Evolutionary conservation across 2,113 vertebrate genomes (phyloP), one percentile per base, ranked within the genome.

Genomic region (Nycticebus coucang): DNA sequence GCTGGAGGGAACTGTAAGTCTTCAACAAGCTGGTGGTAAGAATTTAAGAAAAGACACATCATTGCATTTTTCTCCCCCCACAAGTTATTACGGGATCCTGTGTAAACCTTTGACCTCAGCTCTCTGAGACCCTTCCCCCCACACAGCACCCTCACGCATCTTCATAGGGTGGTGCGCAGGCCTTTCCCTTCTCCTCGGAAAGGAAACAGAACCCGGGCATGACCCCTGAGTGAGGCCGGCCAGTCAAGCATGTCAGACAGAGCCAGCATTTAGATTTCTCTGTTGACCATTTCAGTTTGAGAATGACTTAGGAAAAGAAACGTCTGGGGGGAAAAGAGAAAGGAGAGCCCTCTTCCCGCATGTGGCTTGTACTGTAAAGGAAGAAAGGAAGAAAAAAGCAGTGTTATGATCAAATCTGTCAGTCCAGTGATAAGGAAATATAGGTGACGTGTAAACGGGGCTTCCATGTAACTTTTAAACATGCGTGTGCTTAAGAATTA

Each of bases 391-490:
- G 18, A 21, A 22, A 21, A 74, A 80, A 71, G 35, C 30, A 71
- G 37, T 2, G 1, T 21, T 57, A 12, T n/a, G 37, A 72, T 2
- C 22, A 74, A 74, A 77, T 82, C 5, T 37, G 37, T 35, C 33
- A 68, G 92, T n/a, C 2, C 22, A 89, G 15, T 26, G 83, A 82
- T 87, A 92, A 95, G 41, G 62, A 95, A 97, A 74, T 53, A 57
- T 69, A 95, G 19, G 1, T 12, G 45, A 19, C 74, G 50, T 92
- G 21, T 11, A 95, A 87, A 53, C 64, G 3, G 8, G 57, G 0
- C 18, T 96, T 94, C 50, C 91, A 93, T 95, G 92, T 92, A 94
- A 86, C 7, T 77, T 45, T 33, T 24, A 30, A n/a, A 95, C 80
- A 93, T 72, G 78, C n/a, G 28, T 72, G 19, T 80, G 5, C 92